Base-by-base conservation (phyloP, 2,888 invertebrate species). In the Aplocera efformata region DNA sequence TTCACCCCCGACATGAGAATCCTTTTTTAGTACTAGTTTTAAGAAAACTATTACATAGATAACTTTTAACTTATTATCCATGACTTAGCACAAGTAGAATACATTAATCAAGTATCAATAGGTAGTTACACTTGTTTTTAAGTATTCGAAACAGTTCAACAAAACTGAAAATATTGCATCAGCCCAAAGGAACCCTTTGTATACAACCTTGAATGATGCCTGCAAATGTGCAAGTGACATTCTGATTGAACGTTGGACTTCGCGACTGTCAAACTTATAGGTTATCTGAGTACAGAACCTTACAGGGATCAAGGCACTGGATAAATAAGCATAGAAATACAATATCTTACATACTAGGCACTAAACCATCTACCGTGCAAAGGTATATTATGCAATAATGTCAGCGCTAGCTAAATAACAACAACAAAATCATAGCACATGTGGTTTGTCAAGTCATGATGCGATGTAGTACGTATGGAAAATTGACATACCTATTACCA, bases 381-480 rank as follows among this genome's bases (percentile, higher is more conserved):
- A 55, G 58, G 56, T 59, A 66, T 61, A 73, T 70, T 74, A 77
- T 67, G 72, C 75, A 79, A 74, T 68, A 68, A 55, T 60, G 64
- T 63, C 60, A 56, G 61, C 68, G 63, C 69, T 63, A 68, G 73
- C 71, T 70, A 72, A 77, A 74, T 68, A 78, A 83, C 79, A 83
- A 79, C 70, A 82, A 84, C 80, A 84, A 78, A 75, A 69, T 71
- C 68, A 67, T 75, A 67, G 79, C 79, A 85, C 88, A 85, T 86
- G 86, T 86, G 88, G 82, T 82, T 78, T 70, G 69, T 75, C 67
- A 72, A 75, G 72, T 79, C 76, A 71, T 75, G 74, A 76, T 79
- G 72, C 70, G 74, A 79, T 77, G 79, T 76, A 81, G 71, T 71
- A 17, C 13, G 13, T 17, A 79, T 62, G 76, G 70, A 76, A 81